Percentiles rank a stretch among this genome's conserved stretches.
Conservation (phyloP, 1,140 invertebrate species). For the Teleopsis dalmanni region DNA sequence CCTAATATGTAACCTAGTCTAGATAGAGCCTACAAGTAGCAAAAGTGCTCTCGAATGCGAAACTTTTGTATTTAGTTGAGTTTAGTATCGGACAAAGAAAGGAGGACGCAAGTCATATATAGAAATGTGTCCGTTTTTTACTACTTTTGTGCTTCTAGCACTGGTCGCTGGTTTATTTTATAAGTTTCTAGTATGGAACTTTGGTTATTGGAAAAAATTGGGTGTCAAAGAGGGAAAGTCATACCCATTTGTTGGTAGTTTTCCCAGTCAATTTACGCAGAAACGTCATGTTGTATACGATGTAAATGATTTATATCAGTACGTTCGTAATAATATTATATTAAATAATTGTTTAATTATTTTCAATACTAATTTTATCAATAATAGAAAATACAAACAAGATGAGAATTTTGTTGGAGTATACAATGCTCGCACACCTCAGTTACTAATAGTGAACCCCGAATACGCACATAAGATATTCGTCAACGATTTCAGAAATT, state of each 20-base stretch:
- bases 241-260: conserved; percentile 27
- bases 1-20: too few relatives aligned
- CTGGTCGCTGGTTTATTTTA: conserved; percentile 21
- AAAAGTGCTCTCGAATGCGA: too few relatives aligned
- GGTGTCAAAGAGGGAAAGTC: conserved; percentile 35
- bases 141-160: background rate
- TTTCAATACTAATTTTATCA: background rate
- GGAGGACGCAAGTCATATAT: too few relatives aligned
- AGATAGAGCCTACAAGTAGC: too few relatives aligned
- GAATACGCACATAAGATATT: conserved; percentile 48
- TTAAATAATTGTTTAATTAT: background rate
- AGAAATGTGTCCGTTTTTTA: too few relatives aligned
- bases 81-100: too few relatives aligned
- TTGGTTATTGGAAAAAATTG: conserved; percentile 36
- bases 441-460: conserved; percentile 46
- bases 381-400: conserved; percentile 21
- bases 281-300: conserved; percentile 26
- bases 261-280: conserved; percentile 20
- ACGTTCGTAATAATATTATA: background rate
- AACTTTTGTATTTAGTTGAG: too few relatives aligned
- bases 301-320: conserved; percentile 29
- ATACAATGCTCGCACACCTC: conserved; percentile 22
- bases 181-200: conserved; percentile 34
- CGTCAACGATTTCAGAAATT: conserved; percentile 47
- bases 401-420: conserved; percentile 33